These are phyloP conservation scores for Hirundo rustica DNA, from an alignment of 2,797 vertebrate species.

Conservation along the genomic window DNA sequence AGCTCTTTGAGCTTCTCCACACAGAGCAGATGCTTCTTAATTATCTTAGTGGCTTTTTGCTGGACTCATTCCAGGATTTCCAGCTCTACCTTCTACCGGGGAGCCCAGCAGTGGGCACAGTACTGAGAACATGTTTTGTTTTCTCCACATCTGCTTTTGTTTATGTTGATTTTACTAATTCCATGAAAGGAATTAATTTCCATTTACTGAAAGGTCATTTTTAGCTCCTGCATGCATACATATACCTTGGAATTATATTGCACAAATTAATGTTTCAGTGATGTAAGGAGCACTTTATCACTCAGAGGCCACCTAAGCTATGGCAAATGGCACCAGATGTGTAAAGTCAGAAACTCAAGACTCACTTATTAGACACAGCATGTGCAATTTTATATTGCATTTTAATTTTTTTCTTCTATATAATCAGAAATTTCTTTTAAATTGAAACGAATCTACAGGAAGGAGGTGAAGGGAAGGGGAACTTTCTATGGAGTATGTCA, in stretches of 20 bases:
- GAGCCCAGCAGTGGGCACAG: neutral
- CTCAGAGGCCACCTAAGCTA: neutral
- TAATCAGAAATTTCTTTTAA: neutral
- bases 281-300: neutral
- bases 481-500: constrained; percentile 44
- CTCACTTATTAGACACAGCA: neutral
- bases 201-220: neutral
- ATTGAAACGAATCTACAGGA: constrained; percentile 25
- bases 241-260: neutral
- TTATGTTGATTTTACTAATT: neutral
- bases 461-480: neutral
- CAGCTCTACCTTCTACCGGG: neutral
- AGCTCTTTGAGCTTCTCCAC: neutral
- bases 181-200: neutral
- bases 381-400: neutral
- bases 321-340: neutral
- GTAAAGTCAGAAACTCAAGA: neutral
- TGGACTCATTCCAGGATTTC: neutral
- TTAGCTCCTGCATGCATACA: neutral
- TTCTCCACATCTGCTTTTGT: neutral
- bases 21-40: neutral
- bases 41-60: neutral
- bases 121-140: neutral
- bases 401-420: neutral
- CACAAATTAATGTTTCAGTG: neutral